These are phyloP conservation scores for Hycleus cichorii DNA, from an alignment of 1,140 invertebrate genomes.

Conservation along the genomic window DNA sequence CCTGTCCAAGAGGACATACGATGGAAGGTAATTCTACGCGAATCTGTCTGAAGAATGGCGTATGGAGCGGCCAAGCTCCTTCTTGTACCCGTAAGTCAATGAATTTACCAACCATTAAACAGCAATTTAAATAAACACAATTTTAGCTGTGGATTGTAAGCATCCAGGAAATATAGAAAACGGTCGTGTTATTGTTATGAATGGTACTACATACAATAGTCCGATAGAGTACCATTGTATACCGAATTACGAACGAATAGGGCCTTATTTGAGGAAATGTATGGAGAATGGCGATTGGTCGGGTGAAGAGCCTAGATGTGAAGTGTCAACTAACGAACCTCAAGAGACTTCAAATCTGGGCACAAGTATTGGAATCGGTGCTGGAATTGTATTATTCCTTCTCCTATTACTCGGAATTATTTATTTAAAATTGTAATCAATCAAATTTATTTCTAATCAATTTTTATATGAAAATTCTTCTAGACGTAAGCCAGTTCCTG, in stretches of 20 bases:
- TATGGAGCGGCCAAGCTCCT: constrained; percentile 74
- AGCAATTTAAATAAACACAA: constrained; percentile 11
- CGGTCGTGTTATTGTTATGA: constrained; percentile 76
- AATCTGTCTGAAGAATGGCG: constrained; percentile 66
- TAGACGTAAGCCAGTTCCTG: constrained; percentile 71
- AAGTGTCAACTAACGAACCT: constrained; percentile 56
- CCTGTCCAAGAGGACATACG: constrained; percentile 71
- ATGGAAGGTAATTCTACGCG: constrained; percentile 74
- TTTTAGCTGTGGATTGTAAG: constrained; percentile 73
- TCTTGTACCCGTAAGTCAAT: constrained; percentile 62
- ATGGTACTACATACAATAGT: constrained; percentile 75
- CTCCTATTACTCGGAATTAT: constrained; percentile 67
- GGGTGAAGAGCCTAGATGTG: constrained; percentile 70
- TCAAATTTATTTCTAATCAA: background rate
- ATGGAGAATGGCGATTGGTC: constrained; percentile 76
- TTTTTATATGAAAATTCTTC: constrained; percentile 18
- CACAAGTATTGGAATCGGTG: constrained; percentile 70
- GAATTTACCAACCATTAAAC: background rate
- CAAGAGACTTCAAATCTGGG: constrained; percentile 63
- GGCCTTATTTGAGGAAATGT: constrained; percentile 75
- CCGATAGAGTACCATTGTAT: constrained; percentile 83
- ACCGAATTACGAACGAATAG: constrained; percentile 72
- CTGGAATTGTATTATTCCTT: constrained; percentile 67
- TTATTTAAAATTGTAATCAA: constrained; percentile 62
- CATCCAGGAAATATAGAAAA: constrained; percentile 72